Evolutionary conservation across 1,140 invertebrate genomes (phyloP), one percentile per base, ranked within the genome.

Genomic region (Caerostris extrusa): DNA sequence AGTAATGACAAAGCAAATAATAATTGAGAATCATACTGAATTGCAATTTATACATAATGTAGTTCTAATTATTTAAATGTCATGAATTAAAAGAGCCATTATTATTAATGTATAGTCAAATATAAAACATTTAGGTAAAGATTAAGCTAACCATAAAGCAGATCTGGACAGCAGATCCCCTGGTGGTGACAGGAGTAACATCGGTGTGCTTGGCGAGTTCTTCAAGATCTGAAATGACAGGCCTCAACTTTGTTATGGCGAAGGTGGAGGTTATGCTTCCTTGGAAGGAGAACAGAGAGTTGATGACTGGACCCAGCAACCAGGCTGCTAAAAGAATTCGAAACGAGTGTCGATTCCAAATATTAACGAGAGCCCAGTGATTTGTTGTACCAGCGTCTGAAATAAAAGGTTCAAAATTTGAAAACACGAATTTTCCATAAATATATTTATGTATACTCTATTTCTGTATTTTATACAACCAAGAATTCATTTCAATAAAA

Each of bases 241-340:
- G 81, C 55, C 81, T 64, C 12, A 69, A 5, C 10, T 92, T 92
- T 5, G 77, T 92, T 12, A 92, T 57, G 34, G 90, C 90, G n/a
- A 92, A 92, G 55, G 90, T 92, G 0, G 90, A 92, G 7, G 82
- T 83, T 53, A 92, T 92, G 19, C 55, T 92, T 17, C 81, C 61
- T 92, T 92, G 90, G 50, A 69, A 92, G 1, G 90, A 71, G 60
- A 71, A 92, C 2, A 85, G 4, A 4, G 61, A 85, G 56, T 64
- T 85, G 53, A 92, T 69, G 60, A 92, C 90, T 12, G 90, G 90
- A 12, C 90, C 90, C 3, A 92, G 60, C 34, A 92, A 57, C 90
- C 90, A 92, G 2, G 90, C 77, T 12, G 81, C 61, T 7, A 92
- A 57, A 17, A 92, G 82, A 34, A 92, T 67, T 69, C 90, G 12